phyloP scores from a whole-genome alignment of 1,140 invertebrate species.

The Bombus sibiricus region DNA sequence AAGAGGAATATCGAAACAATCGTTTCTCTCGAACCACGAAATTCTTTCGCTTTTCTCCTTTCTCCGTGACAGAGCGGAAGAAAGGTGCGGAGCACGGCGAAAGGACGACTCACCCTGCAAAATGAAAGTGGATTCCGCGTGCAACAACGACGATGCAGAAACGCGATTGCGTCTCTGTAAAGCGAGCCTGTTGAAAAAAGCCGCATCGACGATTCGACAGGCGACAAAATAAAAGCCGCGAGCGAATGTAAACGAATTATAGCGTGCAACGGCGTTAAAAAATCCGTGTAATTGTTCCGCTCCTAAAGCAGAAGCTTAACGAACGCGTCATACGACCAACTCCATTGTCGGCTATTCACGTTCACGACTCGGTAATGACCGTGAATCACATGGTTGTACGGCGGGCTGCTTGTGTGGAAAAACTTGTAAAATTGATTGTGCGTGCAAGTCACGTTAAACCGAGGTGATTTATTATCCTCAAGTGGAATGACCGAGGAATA shows the following conservation, averaged over 20 bases:
- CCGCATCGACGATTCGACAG: not conserved
- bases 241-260: no score
- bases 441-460: no score
- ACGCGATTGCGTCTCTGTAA: not conserved
- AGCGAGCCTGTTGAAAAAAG: not conserved
- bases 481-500: no score
- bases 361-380: not conserved
- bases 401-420: not conserved
- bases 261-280: not conserved
- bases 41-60: not conserved
- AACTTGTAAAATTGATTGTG: no score
- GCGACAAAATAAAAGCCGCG: not conserved
- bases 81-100: constrained; percentile 18
- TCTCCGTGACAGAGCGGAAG: constrained; percentile 47
- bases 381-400: not conserved
- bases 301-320: no score
- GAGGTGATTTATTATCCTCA: no score
- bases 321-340: not conserved
- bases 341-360: not conserved
- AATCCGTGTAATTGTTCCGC: not conserved
- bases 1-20: not conserved
- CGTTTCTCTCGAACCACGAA: not conserved
- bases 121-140: constrained; percentile 54
- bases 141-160: constrained; percentile 4
- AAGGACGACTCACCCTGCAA: constrained; percentile 48